Evolutionary conservation across 1,140 invertebrate species (phyloP).

Genomic region (Papilio polytes): DNA sequence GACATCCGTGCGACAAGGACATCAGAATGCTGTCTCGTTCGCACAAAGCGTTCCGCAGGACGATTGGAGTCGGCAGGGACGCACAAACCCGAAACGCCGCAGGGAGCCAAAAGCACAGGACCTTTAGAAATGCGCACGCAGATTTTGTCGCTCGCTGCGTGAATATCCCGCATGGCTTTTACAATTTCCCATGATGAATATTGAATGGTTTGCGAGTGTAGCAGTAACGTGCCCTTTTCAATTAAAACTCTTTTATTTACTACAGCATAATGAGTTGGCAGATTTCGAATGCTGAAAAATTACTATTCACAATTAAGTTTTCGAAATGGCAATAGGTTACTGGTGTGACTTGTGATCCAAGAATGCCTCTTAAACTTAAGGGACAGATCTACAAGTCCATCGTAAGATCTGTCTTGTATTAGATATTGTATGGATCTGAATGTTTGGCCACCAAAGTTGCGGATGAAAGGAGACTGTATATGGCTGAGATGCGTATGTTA

Average conservation of each 20-base stretch:
- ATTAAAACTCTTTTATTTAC: neutral
- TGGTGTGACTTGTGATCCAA: too few relatives aligned
- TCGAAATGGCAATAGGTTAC: too few relatives aligned
- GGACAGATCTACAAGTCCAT: too few relatives aligned
- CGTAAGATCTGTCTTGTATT: too few relatives aligned
- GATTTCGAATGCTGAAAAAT: neutral
- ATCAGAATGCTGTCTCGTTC: constrained; percentile 48
- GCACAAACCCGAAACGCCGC: constrained; percentile 37
- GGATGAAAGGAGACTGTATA: too few relatives aligned
- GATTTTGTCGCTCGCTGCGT: constrained; percentile 47
- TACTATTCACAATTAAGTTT: neutral
- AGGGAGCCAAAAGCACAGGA: constrained; percentile 49
- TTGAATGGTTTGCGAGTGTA: constrained; percentile 25
- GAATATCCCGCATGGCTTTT: constrained; percentile 33
- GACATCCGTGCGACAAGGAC: constrained; percentile 63
- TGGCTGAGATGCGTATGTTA: too few relatives aligned
- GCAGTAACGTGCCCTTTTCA: neutral
- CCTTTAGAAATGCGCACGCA: constrained; percentile 68
- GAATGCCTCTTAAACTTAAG: too few relatives aligned
- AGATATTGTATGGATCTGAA: too few relatives aligned
- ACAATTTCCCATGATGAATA: constrained; percentile 38
- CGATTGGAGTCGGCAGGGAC: constrained; percentile 34
- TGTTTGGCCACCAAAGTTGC: too few relatives aligned
- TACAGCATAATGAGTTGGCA: neutral
- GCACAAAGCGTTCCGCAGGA: constrained; percentile 19